These are phyloP conservation scores for Notamacropus eugenii DNA, from an alignment of 2,797 vertebrate species.

Conservation along the genomic window DNA sequence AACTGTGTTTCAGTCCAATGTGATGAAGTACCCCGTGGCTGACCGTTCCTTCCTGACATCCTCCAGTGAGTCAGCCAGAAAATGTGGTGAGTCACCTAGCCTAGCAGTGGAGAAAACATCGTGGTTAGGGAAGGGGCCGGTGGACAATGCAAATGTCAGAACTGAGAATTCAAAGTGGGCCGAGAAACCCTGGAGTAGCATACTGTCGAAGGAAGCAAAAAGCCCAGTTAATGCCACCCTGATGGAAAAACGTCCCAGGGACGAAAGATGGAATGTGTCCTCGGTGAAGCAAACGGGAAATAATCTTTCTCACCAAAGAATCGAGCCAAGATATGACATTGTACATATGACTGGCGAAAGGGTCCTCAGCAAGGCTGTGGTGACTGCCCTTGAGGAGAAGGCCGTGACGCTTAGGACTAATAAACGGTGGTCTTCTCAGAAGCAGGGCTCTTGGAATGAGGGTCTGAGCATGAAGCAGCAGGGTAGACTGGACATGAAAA, in stretches of 20 bases:
- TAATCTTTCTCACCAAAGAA: constrained; percentile 60
- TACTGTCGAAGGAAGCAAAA: constrained; percentile 35
- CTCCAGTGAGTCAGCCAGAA: neutral
- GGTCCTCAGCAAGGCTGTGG: constrained; percentile 87
- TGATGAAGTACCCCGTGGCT: constrained; percentile 89
- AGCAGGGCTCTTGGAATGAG: constrained; percentile 14
- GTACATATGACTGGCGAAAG: constrained; percentile 86
- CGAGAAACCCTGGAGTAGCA: neutral
- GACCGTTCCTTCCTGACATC: constrained; percentile 49
- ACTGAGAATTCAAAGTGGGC: constrained; percentile 21
- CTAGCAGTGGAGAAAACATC: constrained; percentile 38
- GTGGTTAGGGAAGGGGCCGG: constrained; percentile 47
- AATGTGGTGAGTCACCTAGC: neutral
- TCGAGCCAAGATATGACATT: constrained; percentile 89
- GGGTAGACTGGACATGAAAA: neutral
- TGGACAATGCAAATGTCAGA: neutral
- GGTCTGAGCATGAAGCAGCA: neutral
- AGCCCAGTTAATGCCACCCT: accelerated
- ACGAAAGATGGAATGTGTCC: constrained; percentile 15
- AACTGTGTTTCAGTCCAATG: constrained; percentile 92
- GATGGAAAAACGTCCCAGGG: constrained; percentile 15
- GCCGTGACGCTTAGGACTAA: constrained; percentile 88
- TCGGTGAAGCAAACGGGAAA: constrained; percentile 21
- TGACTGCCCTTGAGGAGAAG: constrained; percentile 87
- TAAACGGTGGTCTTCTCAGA: constrained; percentile 79